Conservation (phyloP, 2,888 invertebrate species). For the Phymatocera aterrima region DNA sequence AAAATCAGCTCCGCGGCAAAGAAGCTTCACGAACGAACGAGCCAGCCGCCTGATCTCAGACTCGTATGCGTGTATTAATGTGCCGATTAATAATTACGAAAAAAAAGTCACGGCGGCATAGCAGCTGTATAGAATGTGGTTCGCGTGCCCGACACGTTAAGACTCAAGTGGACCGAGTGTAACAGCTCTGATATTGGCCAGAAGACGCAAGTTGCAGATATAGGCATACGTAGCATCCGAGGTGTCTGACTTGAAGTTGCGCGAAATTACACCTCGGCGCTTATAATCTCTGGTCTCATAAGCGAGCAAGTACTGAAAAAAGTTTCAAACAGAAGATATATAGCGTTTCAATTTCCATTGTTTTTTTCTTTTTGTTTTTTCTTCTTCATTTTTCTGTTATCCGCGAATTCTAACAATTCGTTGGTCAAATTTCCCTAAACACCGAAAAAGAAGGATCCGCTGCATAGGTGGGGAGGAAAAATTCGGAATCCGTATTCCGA, state of each 20-base stretch:
- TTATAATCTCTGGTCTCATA: too few relatives aligned
- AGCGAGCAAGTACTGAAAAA: too few relatives aligned
- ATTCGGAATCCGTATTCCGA: too few relatives aligned
- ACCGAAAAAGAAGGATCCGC: too few relatives aligned
- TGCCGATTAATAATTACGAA: not conserved
- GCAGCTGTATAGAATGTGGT: not conserved
- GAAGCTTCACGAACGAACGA: not conserved
- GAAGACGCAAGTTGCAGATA: too few relatives aligned
- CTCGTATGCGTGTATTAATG: constrained; percentile 1
- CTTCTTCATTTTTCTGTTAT: too few relatives aligned
- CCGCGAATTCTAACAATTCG: too few relatives aligned
- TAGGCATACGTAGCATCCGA: constrained; percentile 1
- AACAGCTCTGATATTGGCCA: constrained; percentile 15
- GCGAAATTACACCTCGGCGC: constrained; percentile 8
- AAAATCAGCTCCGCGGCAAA: not conserved
- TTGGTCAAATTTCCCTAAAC: too few relatives aligned
- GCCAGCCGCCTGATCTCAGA: not conserved
- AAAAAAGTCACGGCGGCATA: not conserved
- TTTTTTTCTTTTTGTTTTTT: too few relatives aligned
- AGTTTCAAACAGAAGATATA: too few relatives aligned
- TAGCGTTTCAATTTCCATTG: too few relatives aligned
- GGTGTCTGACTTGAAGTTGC: not conserved
- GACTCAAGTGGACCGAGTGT: constrained; percentile 25
- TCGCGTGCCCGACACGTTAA: constrained; percentile 4
- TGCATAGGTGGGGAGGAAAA: too few relatives aligned